Conservation (phyloP, 2,888 invertebrate genomes). For the Hanleya hanleyi region DNA sequence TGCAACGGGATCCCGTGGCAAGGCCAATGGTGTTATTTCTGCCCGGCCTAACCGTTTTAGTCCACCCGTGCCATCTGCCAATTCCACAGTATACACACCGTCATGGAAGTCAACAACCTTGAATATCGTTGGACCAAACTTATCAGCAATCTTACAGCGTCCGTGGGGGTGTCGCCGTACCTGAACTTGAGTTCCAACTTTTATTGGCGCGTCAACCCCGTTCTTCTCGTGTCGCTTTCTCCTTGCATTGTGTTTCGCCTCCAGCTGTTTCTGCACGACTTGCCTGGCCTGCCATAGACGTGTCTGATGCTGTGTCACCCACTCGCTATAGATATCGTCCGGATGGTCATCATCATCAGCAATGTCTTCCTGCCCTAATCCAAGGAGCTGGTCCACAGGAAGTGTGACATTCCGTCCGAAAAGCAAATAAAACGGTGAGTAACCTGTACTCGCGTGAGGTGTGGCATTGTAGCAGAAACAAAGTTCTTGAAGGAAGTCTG, state of each 20-base stretch:
- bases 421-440: not conserved
- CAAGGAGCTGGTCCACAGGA: not conserved
- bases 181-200: constrained; percentile 8
- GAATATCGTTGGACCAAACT: not conserved
- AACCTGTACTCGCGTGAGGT: constrained; percentile 14
- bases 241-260: not conserved
- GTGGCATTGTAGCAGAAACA: constrained; percentile 15
- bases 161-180: constrained; percentile 13
- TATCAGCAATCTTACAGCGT: constrained; percentile 11
- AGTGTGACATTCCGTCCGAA: not conserved
- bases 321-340: not conserved
- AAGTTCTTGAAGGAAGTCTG: constrained; percentile 22
- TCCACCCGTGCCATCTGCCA: not conserved
- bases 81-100: not conserved
- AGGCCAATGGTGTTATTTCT: not conserved
- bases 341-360: not conserved
- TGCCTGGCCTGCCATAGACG: constrained; percentile 5
- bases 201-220: not conserved
- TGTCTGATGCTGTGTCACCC: constrained; percentile 13
- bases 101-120: not conserved
- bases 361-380: not conserved
- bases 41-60: not conserved
- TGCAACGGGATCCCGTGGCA: no score
- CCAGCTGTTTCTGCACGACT: not conserved
- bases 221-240: not conserved